A percentile compares a stretch with the other conserved stretches of the same genome.
phyloP scores from a whole-genome alignment of 2,797 vertebrate genomes.

The Dendrocincla tyrannina region DNA sequence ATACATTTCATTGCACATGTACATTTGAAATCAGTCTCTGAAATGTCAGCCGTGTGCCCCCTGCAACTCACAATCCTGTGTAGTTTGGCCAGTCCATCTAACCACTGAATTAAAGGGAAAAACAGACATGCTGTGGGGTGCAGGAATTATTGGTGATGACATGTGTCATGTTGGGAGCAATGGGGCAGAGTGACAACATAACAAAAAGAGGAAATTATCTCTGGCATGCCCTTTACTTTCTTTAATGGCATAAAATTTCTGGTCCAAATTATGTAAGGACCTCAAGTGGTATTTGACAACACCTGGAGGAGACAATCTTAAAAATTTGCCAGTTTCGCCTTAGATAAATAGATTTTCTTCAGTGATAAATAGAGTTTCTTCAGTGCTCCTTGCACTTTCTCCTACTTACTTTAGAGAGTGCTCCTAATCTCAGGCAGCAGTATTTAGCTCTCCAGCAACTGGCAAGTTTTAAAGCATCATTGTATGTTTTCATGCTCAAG shows the following conservation, averaged over 20 bases:
- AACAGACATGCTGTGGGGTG: not conserved
- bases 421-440: not conserved
- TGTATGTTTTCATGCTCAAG: not conserved
- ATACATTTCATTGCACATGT: not conserved
- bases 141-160: slow-evolving; percentile 33
- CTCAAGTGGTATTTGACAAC: not conserved
- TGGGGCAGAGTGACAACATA: not conserved
- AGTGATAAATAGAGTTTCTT: not conserved
- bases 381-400: not conserved
- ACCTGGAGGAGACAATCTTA: not conserved
- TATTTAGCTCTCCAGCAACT: not conserved
- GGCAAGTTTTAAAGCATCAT: slow-evolving; percentile 26
- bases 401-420: not conserved
- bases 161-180: not conserved
- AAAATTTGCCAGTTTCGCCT: not conserved
- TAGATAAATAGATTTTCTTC: not conserved
- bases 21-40: not conserved
- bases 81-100: not conserved
- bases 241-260: not conserved
- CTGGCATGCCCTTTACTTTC: slow-evolving; percentile 4
- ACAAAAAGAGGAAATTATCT: slow-evolving; percentile 17
- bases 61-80: not conserved
- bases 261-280: not conserved
- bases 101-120: slow-evolving; percentile 9
- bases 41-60: not conserved